Evolutionary conservation across 1,140 invertebrate genomes (phyloP).

Genomic region (Drosophila nigrodunni): DNA sequence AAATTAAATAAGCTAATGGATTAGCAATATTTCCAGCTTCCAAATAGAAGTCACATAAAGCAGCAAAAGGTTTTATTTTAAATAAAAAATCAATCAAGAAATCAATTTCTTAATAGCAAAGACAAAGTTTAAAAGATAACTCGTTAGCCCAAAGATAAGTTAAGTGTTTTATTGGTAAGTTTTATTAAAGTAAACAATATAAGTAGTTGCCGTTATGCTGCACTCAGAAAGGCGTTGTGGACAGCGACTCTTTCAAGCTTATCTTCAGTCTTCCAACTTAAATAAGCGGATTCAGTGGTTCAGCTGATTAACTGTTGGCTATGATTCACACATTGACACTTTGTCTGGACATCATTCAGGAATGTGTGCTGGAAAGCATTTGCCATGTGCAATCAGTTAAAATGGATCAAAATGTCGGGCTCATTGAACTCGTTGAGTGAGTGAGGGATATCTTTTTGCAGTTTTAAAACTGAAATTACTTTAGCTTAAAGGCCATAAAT

Average conservation of each 20-base stretch:
- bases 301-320: not conserved
- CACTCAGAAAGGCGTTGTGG: no score
- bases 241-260: no score
- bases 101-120: no score
- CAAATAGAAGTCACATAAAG: no score
- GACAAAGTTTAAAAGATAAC: no score
- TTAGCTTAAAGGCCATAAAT: slow-evolving; percentile 27
- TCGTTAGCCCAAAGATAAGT: no score
- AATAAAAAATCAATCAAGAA: no score
- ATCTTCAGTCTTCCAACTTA: not conserved
- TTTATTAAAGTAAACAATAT: no score
- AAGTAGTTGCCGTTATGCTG: no score
- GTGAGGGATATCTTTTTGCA: not conserved
- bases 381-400: slow-evolving; percentile 6
- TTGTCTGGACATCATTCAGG: not conserved
- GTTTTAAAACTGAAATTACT: slow-evolving; percentile 32
- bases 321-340: not conserved
- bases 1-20: slow-evolving; percentile 4
- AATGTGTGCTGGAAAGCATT: not conserved
- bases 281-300: not conserved
- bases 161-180: no score
- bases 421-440: not conserved
- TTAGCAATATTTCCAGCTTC: not conserved
- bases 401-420: slow-evolving; percentile 10
- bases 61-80: no score